These are phyloP conservation scores for Sciurus vulgaris DNA, from an alignment of 2,797 vertebrate species.

Conservation along the genomic window DNA sequence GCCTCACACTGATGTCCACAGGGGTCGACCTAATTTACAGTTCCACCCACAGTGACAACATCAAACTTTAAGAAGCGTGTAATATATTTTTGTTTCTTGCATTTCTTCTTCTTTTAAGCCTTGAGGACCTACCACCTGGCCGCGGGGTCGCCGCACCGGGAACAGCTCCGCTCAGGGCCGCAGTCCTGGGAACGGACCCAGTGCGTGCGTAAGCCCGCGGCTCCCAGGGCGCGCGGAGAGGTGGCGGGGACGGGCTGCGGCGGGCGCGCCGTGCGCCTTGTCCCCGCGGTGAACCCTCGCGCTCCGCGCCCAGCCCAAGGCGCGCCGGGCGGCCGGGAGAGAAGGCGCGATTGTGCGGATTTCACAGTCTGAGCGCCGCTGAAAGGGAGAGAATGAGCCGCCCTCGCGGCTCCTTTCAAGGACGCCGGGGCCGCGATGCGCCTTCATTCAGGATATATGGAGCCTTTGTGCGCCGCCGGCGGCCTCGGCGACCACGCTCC, in stretches of 20 bases:
- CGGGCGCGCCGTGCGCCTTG: constrained; percentile 43
- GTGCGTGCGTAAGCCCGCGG: too few species aligned
- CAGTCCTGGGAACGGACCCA: accelerated
- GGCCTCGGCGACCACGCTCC: neutral
- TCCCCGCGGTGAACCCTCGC: constrained; percentile 79
- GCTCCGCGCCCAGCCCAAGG: constrained; percentile 54
- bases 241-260: neutral
- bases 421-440: constrained; percentile 59
- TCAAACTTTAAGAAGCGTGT: neutral
- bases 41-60: too few species aligned
- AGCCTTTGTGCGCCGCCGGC: constrained; percentile 72
- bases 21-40: too few species aligned
- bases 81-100: neutral
- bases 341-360: constrained; percentile 62
- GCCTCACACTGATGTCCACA: too few species aligned
- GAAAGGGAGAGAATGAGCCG: constrained; percentile 71
- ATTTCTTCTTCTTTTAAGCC: neutral
- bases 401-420: constrained; percentile 76
- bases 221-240: neutral
- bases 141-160: accelerated
- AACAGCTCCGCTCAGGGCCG: neutral
- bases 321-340: constrained; percentile 51
- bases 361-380: constrained; percentile 63
- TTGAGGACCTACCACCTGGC: neutral
- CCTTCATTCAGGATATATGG: constrained; percentile 63